Evolutionary conservation across 2,888 invertebrate species (phyloP).

Genomic region (Andrena marginata): DNA sequence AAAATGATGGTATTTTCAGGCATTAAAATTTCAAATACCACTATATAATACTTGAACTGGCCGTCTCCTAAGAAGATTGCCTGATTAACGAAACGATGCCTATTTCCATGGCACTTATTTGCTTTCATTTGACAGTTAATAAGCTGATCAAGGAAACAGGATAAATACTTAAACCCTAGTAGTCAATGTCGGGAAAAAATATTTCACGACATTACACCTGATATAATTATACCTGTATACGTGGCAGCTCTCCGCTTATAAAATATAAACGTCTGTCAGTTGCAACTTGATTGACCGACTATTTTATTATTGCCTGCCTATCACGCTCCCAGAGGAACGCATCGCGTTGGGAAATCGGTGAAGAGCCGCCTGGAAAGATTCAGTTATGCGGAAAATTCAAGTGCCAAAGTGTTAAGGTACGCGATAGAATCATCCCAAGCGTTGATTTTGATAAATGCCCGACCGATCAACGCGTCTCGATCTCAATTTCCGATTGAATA

Average conservation of each 20-base stretch:
- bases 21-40: too few relatives aligned
- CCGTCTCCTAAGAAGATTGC: neutral
- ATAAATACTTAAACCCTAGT: neutral
- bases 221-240: constrained; percentile 8
- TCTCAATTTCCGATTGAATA: constrained; percentile 13
- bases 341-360: neutral
- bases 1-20: too few relatives aligned
- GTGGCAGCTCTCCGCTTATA: constrained; percentile 25
- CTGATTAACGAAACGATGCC: neutral
- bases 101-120: neutral
- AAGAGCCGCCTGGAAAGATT: neutral
- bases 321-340: neutral
- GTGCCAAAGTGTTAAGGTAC: constrained; percentile 2
- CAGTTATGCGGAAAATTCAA: constrained; percentile 15
- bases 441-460: constrained; percentile 10
- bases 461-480: neutral
- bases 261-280: constrained; percentile 25
- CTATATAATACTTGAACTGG: too few relatives aligned
- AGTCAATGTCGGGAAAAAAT: neutral
- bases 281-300: constrained; percentile 1
- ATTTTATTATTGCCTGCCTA: constrained; percentile 33
- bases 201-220: neutral
- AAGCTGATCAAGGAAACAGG: neutral
- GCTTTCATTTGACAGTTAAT: constrained; percentile 10
- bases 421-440: neutral